Percentiles rank a stretch among this genome's conserved stretches.
These are phyloP conservation scores for Eupithecia centaureata DNA, from an alignment of 2,888 invertebrate species.

Conservation along the genomic window DNA sequence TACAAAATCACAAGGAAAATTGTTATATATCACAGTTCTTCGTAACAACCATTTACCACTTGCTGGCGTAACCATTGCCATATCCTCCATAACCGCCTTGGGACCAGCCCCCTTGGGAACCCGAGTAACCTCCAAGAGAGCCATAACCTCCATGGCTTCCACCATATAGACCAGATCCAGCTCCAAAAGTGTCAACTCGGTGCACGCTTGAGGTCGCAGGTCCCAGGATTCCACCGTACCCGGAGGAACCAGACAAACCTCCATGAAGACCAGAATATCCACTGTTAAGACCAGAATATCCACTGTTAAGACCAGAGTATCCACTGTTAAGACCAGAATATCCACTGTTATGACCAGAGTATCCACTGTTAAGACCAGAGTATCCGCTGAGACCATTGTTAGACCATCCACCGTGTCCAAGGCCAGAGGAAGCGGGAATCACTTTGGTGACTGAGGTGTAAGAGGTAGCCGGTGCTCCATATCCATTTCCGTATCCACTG, in stretches of 20 bases:
- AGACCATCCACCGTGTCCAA: constrained; percentile 35
- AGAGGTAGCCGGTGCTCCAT: constrained; percentile 49
- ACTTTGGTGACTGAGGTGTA: constrained; percentile 50
- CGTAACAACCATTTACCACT: constrained; percentile 11
- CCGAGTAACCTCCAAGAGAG: constrained; percentile 31
- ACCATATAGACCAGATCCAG: constrained; percentile 25
- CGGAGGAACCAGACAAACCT: constrained; percentile 24
- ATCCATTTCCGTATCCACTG: constrained; percentile 32
- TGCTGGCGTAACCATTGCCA: constrained; percentile 37
- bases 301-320: constrained; percentile 24
- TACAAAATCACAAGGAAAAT: not conserved
- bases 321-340: constrained; percentile 28
- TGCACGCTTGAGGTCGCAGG: constrained; percentile 50
- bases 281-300: constrained; percentile 23
- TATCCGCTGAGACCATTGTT: constrained; percentile 31
- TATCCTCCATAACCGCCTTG: constrained; percentile 35
- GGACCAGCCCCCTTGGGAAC: constrained; percentile 24
- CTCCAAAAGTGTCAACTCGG: constrained; percentile 39
- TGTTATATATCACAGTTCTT: not conserved
- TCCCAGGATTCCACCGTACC: constrained; percentile 36
- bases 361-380: constrained; percentile 31
- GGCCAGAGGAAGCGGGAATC: constrained; percentile 45
- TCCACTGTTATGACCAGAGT: constrained; percentile 29
- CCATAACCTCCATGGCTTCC: constrained; percentile 21
- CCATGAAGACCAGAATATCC: constrained; percentile 22